A percentile compares a stretch with the other conserved stretches of the same genome.
These are phyloP conservation scores for Pygocentrus nattereri DNA, from an alignment of 2,797 vertebrate species.

Conservation along the genomic window DNA sequence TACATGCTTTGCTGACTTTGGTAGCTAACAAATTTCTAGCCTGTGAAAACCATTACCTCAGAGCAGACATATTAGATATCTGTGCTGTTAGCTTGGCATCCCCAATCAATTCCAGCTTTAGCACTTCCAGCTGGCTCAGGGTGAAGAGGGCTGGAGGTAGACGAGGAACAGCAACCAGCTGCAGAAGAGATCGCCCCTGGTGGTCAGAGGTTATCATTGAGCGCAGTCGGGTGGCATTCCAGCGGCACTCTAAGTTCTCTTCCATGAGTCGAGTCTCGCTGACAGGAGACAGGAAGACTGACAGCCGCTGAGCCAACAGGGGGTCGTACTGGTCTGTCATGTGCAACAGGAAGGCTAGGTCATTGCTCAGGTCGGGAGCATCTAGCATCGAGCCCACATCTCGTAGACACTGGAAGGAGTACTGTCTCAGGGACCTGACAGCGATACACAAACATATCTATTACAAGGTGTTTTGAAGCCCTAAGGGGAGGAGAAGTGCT, in stretches of 20 bases:
- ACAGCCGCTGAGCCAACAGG: slow-evolving; percentile 80
- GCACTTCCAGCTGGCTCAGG: slow-evolving; percentile 76
- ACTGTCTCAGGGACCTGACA: slow-evolving; percentile 76
- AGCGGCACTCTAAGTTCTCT: slow-evolving; percentile 74
- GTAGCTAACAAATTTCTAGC: not conserved
- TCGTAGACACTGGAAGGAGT: slow-evolving; percentile 78
- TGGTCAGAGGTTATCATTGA: slow-evolving; percentile 69
- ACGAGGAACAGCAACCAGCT: slow-evolving; percentile 78
- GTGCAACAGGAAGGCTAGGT: slow-evolving; percentile 86
- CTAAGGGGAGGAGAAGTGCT: no score
- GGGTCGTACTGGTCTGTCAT: slow-evolving; percentile 86
- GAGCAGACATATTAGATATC: slow-evolving; percentile 76
- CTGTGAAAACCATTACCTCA: slow-evolving; percentile 65
- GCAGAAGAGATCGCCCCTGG: slow-evolving; percentile 71
- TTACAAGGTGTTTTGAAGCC: not conserved
- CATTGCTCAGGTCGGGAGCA: slow-evolving; percentile 81
- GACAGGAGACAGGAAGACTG: slow-evolving; percentile 84
- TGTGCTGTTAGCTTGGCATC: slow-evolving; percentile 76
- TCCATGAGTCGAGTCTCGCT: slow-evolving; percentile 79
- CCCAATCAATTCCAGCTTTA: slow-evolving; percentile 80
- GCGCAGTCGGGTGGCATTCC: slow-evolving; percentile 74
- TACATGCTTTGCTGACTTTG: not conserved
- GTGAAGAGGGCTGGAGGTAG: slow-evolving; percentile 80
- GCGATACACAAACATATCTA: slow-evolving; percentile 1
- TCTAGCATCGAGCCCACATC: slow-evolving; percentile 73